phyloP scores from a whole-genome alignment of 64 coral and sea anemone genomes.

The Dendrophyllia cribrosa region DNA sequence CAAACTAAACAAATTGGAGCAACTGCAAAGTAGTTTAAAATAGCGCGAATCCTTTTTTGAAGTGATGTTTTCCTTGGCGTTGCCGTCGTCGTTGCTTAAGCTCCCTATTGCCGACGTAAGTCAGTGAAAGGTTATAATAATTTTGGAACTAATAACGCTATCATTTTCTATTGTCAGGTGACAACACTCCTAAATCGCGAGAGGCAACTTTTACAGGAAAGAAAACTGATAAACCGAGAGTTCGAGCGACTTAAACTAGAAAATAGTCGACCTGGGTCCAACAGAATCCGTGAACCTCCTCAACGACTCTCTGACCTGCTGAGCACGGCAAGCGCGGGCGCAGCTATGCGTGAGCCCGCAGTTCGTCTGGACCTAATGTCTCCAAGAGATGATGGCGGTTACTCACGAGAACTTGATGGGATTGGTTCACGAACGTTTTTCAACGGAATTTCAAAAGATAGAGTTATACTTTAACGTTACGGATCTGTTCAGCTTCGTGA shows the following conservation, averaged over 20 bases:
- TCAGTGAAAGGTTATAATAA: not conserved
- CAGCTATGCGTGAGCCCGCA: constrained; percentile 69
- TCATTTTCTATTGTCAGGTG: constrained; percentile 59
- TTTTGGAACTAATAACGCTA: not conserved
- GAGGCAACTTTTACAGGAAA: constrained; percentile 90
- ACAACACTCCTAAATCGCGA: constrained; percentile 96
- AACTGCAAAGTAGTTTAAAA: too few species aligned
- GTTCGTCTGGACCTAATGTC: constrained; percentile 93
- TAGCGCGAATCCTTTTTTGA: too few species aligned
- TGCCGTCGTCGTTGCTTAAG: too few species aligned
- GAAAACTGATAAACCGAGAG: constrained; percentile 88
- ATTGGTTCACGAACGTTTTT: constrained; percentile 42
- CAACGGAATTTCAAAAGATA: constrained; percentile 57
- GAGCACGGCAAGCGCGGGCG: constrained; percentile 30
- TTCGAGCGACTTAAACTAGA: constrained; percentile 91
- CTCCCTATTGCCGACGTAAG: too few species aligned
- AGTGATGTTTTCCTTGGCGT: too few species aligned
- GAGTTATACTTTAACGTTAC: constrained; percentile 71
- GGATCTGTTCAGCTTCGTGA: not conserved
- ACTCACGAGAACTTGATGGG: constrained; percentile 69
- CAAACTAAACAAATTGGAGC: too few species aligned
- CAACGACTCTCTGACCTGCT: constrained; percentile 83
- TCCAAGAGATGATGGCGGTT: constrained; percentile 73
- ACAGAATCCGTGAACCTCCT: constrained; percentile 78
- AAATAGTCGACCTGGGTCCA: constrained; percentile 77